Conservation (phyloP, 2,113 vertebrate species). For the Trachemys scripta region DNA sequence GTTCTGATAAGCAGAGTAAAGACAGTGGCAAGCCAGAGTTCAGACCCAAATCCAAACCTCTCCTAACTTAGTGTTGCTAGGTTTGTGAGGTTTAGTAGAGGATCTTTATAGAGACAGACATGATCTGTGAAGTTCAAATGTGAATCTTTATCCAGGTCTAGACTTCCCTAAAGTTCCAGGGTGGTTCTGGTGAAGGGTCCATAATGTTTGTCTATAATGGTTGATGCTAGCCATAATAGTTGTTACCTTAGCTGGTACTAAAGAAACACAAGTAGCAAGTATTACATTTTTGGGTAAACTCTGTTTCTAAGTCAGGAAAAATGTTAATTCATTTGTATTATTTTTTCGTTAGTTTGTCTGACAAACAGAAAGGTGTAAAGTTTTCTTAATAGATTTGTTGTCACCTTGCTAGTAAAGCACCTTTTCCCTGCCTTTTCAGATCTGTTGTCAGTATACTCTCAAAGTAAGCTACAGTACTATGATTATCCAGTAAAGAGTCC, state of each 20-base stretch:
- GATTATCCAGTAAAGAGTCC: neutral
- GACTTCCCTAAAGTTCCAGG: neutral
- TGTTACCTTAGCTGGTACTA: neutral
- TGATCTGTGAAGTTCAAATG: neutral
- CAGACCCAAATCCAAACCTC: fast-evolving
- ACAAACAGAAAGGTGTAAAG: neutral
- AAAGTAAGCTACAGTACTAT: neutral
- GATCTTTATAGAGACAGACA: neutral
- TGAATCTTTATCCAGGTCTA: neutral
- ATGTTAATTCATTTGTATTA: neutral
- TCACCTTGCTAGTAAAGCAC: neutral
- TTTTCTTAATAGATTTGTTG: neutral
- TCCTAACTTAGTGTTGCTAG: neutral
- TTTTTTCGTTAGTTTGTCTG: neutral
- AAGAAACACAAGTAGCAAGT: neutral
- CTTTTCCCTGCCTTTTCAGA: neutral
- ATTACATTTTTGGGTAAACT: neutral
- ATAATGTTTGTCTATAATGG: neutral
- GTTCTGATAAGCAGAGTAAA: fast-evolving
- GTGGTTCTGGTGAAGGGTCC: neutral
- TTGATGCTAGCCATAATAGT: neutral
- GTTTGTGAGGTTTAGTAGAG: neutral
- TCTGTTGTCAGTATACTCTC: constrained; percentile 14
- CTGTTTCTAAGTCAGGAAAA: neutral
- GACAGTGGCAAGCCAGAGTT: neutral